Percentiles rank a stretch among this genome's conserved stretches.
phyloP scores from a whole-genome alignment of 2,888 invertebrate genomes.

The Brachyopa scutellaris region DNA sequence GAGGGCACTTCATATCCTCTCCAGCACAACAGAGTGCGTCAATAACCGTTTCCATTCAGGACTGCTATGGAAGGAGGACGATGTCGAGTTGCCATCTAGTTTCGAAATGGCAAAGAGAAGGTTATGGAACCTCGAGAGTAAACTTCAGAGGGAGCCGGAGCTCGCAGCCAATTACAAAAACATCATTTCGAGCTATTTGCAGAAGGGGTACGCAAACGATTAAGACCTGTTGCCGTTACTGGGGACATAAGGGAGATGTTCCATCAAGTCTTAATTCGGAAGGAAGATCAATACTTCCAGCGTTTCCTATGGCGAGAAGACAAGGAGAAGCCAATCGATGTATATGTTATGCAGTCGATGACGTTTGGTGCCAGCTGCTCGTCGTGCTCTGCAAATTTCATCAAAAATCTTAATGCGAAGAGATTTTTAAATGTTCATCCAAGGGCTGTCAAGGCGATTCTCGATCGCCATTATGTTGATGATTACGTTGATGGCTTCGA shows the following conservation, averaged over 20 bases:
- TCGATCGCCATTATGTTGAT: background rate
- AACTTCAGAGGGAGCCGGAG: slow-evolving; percentile 11
- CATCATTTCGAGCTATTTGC: background rate
- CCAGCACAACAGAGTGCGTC: background rate
- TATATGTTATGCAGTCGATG: slow-evolving; percentile 64
- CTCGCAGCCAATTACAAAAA: background rate
- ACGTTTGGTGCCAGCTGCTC: slow-evolving; percentile 74
- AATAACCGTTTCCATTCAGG: slow-evolving; percentile 22
- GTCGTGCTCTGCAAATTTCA: slow-evolving; percentile 55
- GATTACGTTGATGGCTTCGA: slow-evolving; percentile 50
- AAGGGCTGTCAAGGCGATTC: slow-evolving; percentile 33
- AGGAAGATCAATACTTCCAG: no score
- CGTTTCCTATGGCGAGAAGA: no score
- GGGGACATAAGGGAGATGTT: background rate
- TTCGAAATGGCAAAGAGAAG: slow-evolving; percentile 32
- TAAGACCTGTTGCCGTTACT: no score
- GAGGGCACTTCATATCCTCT: slow-evolving; percentile 12
- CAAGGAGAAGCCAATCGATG: no score
- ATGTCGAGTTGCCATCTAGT: slow-evolving; percentile 1
- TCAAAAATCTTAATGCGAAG: slow-evolving; percentile 46
- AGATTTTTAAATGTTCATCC: slow-evolving; percentile 29
- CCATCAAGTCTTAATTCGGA: no score
- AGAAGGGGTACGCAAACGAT: background rate
- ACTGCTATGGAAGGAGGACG: slow-evolving; percentile 27
- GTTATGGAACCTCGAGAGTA: slow-evolving; percentile 29